Evolutionary conservation across 2,113 vertebrate genomes (phyloP).

Genomic region (Oenanthe oenanthe): DNA sequence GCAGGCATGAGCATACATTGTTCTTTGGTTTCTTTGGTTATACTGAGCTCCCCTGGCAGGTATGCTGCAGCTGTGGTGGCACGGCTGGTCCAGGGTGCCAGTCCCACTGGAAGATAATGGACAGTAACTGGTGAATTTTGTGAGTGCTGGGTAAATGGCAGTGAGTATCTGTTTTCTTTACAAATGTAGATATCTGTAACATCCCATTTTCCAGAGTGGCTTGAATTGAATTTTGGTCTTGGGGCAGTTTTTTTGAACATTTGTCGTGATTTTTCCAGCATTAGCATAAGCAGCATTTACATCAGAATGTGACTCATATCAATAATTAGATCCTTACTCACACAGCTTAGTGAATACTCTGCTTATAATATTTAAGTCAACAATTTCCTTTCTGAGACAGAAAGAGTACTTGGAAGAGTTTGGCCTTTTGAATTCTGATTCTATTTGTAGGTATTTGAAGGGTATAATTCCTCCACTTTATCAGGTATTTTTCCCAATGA

Average conservation of each 20-base stretch:
- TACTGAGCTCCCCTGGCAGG: not conserved
- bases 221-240: not conserved
- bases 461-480: not conserved
- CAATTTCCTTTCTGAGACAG: not conserved
- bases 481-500: not conserved
- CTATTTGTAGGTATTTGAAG: not conserved
- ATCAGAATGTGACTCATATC: not conserved
- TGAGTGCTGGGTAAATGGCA: not conserved
- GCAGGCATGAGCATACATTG: not conserved
- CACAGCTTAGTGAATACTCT: not conserved
- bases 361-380: conserved; percentile 11
- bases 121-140: not conserved
- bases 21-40: not conserved
- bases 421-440: not conserved
- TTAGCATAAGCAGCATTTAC: not conserved
- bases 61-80: not conserved
- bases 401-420: not conserved
- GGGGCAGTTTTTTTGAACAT: not conserved
- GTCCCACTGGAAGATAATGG: not conserved
- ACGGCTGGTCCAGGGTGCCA: fast-evolving
- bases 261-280: not conserved
- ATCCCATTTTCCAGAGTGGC: not conserved
- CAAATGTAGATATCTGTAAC: not conserved
- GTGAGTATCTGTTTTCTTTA: not conserved
- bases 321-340: conserved; percentile 12